A percentile compares a stretch with the other conserved stretches of the same genome.
Conservation (phyloP, 2,113 vertebrate genomes). For the Zosterops hypoxanthus region DNA sequence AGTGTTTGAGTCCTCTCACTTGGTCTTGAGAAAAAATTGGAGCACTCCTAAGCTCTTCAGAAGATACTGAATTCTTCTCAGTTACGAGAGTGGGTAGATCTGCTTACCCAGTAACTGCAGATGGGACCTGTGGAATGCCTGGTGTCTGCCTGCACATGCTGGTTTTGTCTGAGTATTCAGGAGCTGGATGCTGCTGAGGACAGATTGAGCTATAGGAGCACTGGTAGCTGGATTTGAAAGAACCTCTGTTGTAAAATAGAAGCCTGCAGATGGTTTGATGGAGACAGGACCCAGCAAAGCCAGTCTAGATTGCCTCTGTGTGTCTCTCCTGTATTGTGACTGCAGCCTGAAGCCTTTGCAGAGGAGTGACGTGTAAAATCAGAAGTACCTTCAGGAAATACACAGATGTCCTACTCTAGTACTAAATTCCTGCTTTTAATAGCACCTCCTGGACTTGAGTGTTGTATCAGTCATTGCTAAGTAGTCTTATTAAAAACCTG, state of each 20-base stretch:
- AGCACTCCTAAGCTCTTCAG: neutral
- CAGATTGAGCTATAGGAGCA: neutral
- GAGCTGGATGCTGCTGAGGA: neutral
- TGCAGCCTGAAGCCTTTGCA: neutral
- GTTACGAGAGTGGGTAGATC: rapidly evolving
- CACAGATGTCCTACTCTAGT: neutral
- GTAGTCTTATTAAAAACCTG: neutral
- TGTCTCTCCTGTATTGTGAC: neutral
- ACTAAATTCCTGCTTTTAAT: neutral
- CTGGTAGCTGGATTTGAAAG: neutral
- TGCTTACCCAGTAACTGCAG: neutral
- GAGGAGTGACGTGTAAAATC: neutral
- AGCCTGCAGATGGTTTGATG: neutral
- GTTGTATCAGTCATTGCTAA: neutral
- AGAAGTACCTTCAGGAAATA: neutral
- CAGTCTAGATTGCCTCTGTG: neutral
- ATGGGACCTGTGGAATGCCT: neutral
- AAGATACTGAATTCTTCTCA: neutral
- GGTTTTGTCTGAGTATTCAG: neutral
- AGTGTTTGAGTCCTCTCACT: neutral
- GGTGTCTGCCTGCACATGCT: neutral
- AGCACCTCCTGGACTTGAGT: neutral
- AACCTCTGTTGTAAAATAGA: neutral
- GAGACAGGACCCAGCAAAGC: neutral
- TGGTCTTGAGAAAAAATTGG: neutral